phyloP scores from a whole-genome alignment of 2,113 vertebrate genomes.

The Miniopterus natalensis region DNA sequence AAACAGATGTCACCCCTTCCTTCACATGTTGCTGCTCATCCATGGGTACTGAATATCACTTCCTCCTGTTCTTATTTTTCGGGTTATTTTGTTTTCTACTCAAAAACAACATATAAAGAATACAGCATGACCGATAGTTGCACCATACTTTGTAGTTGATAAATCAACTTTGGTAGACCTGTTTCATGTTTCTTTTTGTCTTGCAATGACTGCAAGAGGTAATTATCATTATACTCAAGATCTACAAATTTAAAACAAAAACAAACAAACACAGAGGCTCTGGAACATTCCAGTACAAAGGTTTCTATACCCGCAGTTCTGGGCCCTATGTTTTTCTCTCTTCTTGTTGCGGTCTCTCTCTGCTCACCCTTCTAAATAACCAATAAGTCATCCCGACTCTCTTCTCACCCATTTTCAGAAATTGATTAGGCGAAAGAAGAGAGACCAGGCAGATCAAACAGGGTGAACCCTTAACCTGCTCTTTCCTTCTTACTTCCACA shows the following conservation, averaged over 20 bases:
- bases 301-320: neutral
- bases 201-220: neutral
- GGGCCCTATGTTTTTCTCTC: neutral
- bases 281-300: neutral
- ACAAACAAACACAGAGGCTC: neutral
- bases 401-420: neutral
- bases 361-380: neutral
- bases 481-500: neutral
- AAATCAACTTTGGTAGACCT: neutral
- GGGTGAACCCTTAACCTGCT: neutral
- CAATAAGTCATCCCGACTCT: neutral
- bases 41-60: neutral
- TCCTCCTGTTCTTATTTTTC: neutral
- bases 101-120: neutral
- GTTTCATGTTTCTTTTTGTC: neutral
- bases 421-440: slow-evolving; percentile 1
- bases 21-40: neutral
- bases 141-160: neutral
- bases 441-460: neutral
- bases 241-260: neutral
- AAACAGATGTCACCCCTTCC: neutral
- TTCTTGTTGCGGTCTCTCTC: neutral
- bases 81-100: neutral
- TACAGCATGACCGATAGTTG: neutral
- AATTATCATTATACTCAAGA: neutral